Evolutionary conservation across 2,888 invertebrate genomes (phyloP).

Genomic region (Phyllotreta cruciferae): DNA sequence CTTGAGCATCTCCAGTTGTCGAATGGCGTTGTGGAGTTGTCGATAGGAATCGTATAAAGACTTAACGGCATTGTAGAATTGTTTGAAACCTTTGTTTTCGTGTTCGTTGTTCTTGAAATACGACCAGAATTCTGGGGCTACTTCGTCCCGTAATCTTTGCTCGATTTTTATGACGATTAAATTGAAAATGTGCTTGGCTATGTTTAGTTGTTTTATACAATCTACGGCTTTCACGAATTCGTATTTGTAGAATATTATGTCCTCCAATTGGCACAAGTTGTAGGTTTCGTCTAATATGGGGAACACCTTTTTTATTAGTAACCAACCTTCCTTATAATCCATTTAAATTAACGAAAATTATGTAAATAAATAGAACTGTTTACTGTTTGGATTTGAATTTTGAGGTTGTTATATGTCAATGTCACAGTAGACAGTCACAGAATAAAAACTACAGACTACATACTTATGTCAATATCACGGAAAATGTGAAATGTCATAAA

Average conservation of each 20-base stretch:
- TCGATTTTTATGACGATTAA: conserved; percentile 62
- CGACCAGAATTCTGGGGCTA: conserved; percentile 72
- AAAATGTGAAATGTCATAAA: too few relatives aligned
- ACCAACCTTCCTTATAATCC: conserved; percentile 46
- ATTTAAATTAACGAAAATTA: conserved; percentile 12
- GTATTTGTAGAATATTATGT: conserved; percentile 46
- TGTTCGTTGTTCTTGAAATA: conserved; percentile 65
- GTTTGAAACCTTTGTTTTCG: conserved; percentile 68
- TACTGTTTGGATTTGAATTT: too few relatives aligned
- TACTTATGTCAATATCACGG: too few relatives aligned
- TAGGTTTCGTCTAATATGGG: conserved; percentile 51
- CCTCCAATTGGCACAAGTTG: conserved; percentile 35
- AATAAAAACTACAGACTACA: too few relatives aligned
- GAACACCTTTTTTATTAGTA: conserved; percentile 49
- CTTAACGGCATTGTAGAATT: conserved; percentile 73
- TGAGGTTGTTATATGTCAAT: too few relatives aligned
- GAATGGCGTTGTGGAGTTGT: conserved; percentile 65
- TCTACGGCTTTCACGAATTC: conserved; percentile 54
- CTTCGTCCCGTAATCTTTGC: conserved; percentile 66
- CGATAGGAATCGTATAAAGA: conserved; percentile 67
- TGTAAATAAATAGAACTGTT: too few relatives aligned
- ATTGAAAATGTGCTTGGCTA: conserved; percentile 56
- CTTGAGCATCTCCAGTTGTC: conserved; percentile 65
- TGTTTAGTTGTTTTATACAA: conserved; percentile 52
- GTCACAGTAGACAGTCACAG: too few relatives aligned